Conservation (phyloP, 1,140 invertebrate species). For the Rhyzopertha dominica region DNA sequence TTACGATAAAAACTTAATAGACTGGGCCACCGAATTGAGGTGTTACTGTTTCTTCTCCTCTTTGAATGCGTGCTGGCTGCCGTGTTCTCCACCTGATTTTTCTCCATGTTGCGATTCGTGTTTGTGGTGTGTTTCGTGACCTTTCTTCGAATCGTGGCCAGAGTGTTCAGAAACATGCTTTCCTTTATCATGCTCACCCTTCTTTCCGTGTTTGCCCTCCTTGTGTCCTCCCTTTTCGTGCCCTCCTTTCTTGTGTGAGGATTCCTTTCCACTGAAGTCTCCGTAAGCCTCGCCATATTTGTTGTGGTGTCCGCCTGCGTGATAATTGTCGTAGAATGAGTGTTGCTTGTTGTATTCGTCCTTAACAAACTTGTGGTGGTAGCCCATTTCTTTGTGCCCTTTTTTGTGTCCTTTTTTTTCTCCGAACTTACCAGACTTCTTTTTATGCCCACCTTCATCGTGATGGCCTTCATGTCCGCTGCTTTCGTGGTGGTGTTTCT, state of each 20-base stretch:
- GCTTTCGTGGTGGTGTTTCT: slow-evolving; percentile 61
- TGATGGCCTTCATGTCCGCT: slow-evolving; percentile 69
- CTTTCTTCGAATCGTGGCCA: background rate
- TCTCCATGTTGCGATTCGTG: too few species aligned
- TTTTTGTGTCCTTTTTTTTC: slow-evolving; percentile 77
- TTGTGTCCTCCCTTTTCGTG: slow-evolving; percentile 53
- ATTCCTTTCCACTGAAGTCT: slow-evolving; percentile 61
- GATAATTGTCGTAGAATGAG: slow-evolving; percentile 76
- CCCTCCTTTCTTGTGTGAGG: slow-evolving; percentile 68
- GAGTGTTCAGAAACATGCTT: background rate
- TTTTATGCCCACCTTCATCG: slow-evolving; percentile 60
- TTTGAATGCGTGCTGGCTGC: too few species aligned
- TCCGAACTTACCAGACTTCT: slow-evolving; percentile 63
- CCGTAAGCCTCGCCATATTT: slow-evolving; percentile 65
- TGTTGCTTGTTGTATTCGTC: slow-evolving; percentile 80
- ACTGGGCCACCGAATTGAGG: too few species aligned
- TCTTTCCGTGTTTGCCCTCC: slow-evolving; percentile 54
- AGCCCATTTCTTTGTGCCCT: slow-evolving; percentile 67
- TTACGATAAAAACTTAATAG: too few species aligned
- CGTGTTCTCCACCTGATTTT: too few species aligned
- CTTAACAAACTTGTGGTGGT: slow-evolving; percentile 73
- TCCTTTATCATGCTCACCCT: background rate
- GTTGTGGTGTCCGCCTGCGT: slow-evolving; percentile 62
- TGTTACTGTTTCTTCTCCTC: too few species aligned
- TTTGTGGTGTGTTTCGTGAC: background rate